A percentile compares a stretch with the other conserved stretches of the same genome.
Conservation (phyloP, 2,888 invertebrate genomes). For the Aphelenchoides bicaudatus region DNA sequence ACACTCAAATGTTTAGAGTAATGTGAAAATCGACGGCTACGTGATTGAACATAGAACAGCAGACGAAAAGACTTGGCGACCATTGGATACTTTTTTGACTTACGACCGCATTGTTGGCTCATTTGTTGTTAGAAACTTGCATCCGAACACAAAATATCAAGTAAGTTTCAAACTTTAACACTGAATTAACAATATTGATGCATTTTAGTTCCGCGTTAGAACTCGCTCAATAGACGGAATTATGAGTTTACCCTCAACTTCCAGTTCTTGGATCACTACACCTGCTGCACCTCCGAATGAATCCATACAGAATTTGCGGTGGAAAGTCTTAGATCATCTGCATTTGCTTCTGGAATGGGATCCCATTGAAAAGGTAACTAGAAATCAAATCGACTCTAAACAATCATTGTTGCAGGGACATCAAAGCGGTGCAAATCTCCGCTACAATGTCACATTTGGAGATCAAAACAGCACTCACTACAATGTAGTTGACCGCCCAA, state of each 20-base stretch:
- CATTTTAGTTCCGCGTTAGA: slow-evolving; percentile 51
- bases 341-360: slow-evolving; percentile 55
- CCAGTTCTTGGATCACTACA: slow-evolving; percentile 49
- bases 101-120: slow-evolving; percentile 38
- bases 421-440: slow-evolving; percentile 41
- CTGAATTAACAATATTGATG: slow-evolving; percentile 2
- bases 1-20: slow-evolving; percentile 6
- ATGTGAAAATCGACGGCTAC: slow-evolving; percentile 35
- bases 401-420: slow-evolving; percentile 22
- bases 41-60: slow-evolving; percentile 46
- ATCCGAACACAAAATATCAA: slow-evolving; percentile 52
- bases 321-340: slow-evolving; percentile 43
- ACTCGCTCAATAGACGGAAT: slow-evolving; percentile 35
- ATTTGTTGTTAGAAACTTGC: slow-evolving; percentile 37
- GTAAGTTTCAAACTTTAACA: slow-evolving; percentile 19
- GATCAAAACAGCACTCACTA: slow-evolving; percentile 12
- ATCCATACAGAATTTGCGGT: slow-evolving; percentile 36
- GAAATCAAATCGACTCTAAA: slow-evolving; percentile 11
- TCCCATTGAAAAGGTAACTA: slow-evolving; percentile 41
- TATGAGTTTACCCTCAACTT: slow-evolving; percentile 43
- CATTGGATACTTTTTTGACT: slow-evolving; percentile 35
- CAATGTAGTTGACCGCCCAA: slow-evolving; percentile 30
- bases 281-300: slow-evolving; percentile 43
- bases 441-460: slow-evolving; percentile 52
- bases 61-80: slow-evolving; percentile 44